phyloP scores from a whole-genome alignment of 2,113 vertebrate genomes.

The Macquaria ambigua region DNA sequence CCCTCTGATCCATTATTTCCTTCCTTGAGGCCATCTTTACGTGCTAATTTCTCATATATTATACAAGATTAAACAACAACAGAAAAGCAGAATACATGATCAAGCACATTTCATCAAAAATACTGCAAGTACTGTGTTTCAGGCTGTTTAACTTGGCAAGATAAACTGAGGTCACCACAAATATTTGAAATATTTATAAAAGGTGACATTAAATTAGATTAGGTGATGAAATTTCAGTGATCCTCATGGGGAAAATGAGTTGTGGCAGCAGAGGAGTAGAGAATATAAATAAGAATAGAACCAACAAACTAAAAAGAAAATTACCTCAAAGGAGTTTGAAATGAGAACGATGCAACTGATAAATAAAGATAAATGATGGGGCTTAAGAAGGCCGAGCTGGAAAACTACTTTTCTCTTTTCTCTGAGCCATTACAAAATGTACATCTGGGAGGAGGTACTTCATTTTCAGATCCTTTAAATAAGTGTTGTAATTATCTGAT shows the following conservation, averaged over 20 bases:
- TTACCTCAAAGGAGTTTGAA: constrained; percentile 17
- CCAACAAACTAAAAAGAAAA: constrained; percentile 31
- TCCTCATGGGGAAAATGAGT: constrained; percentile 12
- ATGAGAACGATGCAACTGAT: constrained; percentile 34
- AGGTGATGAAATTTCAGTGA: constrained; percentile 29
- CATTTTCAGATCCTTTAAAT: constrained; percentile 63
- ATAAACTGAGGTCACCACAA: constrained; percentile 35
- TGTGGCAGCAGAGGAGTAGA: background rate
- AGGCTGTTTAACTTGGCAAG: constrained; percentile 9
- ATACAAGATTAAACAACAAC: background rate
- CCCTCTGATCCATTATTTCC: background rate
- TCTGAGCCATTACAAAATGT: constrained; percentile 38
- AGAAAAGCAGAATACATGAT: background rate
- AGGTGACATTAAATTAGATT: constrained; percentile 41
- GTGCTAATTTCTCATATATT: background rate
- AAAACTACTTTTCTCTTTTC: constrained; percentile 46
- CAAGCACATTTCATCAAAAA: background rate
- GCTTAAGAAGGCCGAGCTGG: background rate
- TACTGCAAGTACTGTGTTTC: background rate
- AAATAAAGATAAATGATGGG: constrained; percentile 59
- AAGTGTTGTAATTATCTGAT: constrained; percentile 66
- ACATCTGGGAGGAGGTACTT: constrained; percentile 51
- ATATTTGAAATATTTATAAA: constrained; percentile 29
- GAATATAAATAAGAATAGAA: background rate
- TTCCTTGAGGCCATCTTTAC: background rate